Evolutionary conservation across 2,797 vertebrate species (phyloP).

Genomic region (Monodelphis domestica): DNA sequence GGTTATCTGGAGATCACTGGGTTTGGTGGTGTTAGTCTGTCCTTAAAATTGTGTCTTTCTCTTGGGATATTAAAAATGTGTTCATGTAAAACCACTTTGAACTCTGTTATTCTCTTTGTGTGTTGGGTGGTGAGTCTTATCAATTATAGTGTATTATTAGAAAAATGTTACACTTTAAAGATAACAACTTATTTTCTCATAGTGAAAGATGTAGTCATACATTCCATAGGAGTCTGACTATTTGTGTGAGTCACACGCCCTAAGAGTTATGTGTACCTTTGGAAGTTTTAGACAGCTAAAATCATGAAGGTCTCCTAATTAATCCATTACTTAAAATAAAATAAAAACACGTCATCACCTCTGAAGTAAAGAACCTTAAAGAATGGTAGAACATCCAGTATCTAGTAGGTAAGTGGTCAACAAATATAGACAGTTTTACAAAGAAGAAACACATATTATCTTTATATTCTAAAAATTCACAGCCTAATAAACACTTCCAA

Average conservation of each 20-base stretch:
- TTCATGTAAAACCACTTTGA: neutral
- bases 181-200: constrained; percentile 25
- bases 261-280: constrained; percentile 46
- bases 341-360: neutral
- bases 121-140: neutral
- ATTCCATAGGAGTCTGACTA: neutral
- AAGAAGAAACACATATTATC: no score
- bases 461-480: no score
- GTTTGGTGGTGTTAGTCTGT: neutral
- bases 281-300: constrained; percentile 35
- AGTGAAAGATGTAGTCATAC: constrained; percentile 1
- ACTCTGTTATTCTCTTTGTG: neutral
- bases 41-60: neutral
- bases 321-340: neutral
- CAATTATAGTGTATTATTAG: neutral
- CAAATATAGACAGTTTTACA: no score
- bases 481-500: neutral
- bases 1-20: neutral
- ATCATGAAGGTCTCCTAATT: constrained; percentile 26
- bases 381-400: constrained; percentile 15
- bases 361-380: constrained; percentile 31
- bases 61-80: neutral
- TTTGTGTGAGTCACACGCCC: constrained; percentile 36
- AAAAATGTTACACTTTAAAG: neutral
- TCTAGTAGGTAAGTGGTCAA: neutral